Percentiles rank a stretch among this genome's conserved stretches.
phyloP scores from a whole-genome alignment of 2,113 vertebrate genomes.

The Leptobrachium leishanense region DNA sequence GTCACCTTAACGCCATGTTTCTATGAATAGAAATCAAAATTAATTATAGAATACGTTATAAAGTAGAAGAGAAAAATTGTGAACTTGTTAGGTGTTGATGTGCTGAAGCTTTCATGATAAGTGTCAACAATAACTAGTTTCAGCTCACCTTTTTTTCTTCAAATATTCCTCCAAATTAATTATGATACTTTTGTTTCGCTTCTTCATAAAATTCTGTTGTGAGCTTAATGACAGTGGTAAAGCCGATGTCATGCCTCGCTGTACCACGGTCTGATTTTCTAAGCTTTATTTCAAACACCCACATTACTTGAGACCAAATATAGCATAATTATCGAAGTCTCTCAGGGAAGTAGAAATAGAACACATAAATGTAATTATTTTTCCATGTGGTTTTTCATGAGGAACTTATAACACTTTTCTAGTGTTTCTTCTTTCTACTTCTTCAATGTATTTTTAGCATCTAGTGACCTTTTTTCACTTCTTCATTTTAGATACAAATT shows the following conservation, averaged over 20 bases:
- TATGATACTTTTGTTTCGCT: background rate
- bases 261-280: background rate
- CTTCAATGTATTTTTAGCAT: constrained; percentile 53
- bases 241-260: no score
- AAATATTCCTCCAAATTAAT: no score
- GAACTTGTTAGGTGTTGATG: no score
- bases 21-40: no score
- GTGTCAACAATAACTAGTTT: no score
- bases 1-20: no score
- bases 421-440: constrained; percentile 51
- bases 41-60: no score
- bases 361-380: constrained; percentile 50
- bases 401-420: constrained; percentile 53
- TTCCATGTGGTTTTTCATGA: constrained; percentile 43
- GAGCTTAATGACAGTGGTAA: background rate
- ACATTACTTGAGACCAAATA: constrained; percentile 1
- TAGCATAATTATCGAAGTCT: background rate
- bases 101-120: no score
- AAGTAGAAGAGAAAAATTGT: no score
- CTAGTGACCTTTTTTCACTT: constrained; percentile 53
- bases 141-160: no score
- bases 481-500: constrained; percentile 28
- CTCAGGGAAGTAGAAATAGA: constrained; percentile 8
- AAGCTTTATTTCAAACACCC: background rate
- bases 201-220: background rate